phyloP scores from a whole-genome alignment of 2,888 invertebrate genomes.

The Globia sparganii region DNA sequence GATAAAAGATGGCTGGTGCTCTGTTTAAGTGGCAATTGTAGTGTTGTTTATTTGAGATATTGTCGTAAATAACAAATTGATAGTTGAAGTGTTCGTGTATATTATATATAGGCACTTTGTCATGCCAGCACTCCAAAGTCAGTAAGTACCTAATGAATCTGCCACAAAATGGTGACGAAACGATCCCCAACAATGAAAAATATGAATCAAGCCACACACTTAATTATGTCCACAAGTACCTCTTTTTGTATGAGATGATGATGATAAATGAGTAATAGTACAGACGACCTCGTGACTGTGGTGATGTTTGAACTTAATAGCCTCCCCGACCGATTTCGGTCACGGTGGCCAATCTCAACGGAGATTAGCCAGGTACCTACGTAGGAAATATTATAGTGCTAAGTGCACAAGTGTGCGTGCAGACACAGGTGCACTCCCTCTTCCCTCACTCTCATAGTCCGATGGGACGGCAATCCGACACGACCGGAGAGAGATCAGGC shows the following conservation, averaged over 20 bases:
- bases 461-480: too few species aligned
- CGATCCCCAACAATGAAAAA: neutral
- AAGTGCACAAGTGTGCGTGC: too few species aligned
- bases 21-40: neutral
- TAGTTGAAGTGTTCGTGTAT: neutral
- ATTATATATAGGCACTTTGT: neutral
- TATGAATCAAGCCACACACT: neutral
- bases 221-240: neutral
- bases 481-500: too few species aligned
- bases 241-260: neutral
- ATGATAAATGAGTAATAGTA: neutral
- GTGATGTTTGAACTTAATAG: too few species aligned
- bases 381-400: too few species aligned
- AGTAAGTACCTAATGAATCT: neutral
- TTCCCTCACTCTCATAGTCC: too few species aligned
- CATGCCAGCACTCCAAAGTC: neutral
- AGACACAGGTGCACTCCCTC: too few species aligned
- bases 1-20: neutral
- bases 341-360: too few species aligned
- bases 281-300: too few species aligned
- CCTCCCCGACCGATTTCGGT: too few species aligned
- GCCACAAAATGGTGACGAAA: neutral
- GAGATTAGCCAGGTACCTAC: too few species aligned
- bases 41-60: conserved; percentile 12
- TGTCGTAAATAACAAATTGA: neutral